Conservation (phyloP, 2,113 vertebrate genomes). For the Australoheros scitulus region DNA sequence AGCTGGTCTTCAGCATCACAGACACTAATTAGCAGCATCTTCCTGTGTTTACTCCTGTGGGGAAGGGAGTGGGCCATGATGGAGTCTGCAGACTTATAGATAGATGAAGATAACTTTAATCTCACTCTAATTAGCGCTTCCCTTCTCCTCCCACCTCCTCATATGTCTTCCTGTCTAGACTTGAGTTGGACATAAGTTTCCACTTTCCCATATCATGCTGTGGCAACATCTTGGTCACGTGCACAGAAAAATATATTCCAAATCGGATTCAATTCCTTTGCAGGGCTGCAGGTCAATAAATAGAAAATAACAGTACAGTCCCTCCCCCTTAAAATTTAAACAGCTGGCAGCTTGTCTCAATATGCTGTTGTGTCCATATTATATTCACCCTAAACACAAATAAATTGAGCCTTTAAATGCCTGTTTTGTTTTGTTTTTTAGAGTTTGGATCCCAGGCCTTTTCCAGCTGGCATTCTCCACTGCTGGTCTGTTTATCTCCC, state of each 20-base stretch:
- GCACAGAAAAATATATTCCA: background rate
- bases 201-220: slow-evolving; percentile 14
- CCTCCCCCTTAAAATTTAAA: background rate
- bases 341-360: background rate
- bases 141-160: slow-evolving; percentile 64
- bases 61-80: slow-evolving; percentile 67
- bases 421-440: slow-evolving; percentile 14
- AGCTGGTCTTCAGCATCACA: slow-evolving; percentile 49
- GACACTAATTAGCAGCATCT: slow-evolving; percentile 78
- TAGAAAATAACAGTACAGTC: background rate
- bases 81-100: slow-evolving; percentile 71
- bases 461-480: slow-evolving; percentile 54
- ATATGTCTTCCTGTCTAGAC: slow-evolving; percentile 79
- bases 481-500: slow-evolving; percentile 65
- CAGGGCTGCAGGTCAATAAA: background rate
- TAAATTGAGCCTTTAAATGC: background rate
- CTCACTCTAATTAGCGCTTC: slow-evolving; percentile 73
- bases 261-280: background rate
- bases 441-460: background rate
- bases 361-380: background rate
- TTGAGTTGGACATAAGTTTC: slow-evolving; percentile 25
- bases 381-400: slow-evolving; percentile 13
- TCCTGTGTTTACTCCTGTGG: slow-evolving; percentile 82
- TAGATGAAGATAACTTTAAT: slow-evolving; percentile 80
- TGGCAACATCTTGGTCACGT: slow-evolving; percentile 13